Base-by-base conservation (phyloP, 2,797 vertebrate genomes). In the Peromyscus melanophrys region DNA sequence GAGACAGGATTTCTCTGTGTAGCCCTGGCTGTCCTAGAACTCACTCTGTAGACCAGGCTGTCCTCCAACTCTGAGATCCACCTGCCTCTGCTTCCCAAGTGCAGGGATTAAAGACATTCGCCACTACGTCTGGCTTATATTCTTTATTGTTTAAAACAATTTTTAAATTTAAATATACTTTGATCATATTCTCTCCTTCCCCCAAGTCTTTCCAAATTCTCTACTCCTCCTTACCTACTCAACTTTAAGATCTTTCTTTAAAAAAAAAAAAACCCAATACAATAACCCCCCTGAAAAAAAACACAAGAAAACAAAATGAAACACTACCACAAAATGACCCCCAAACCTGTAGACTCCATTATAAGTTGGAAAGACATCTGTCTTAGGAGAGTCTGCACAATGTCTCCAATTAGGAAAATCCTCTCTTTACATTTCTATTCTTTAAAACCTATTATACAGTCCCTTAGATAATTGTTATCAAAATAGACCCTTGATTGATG, bases 401-500 rank as follows among this genome's bases (percentile, higher is more conserved):
- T 96, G 92, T 97, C 97, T 93, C 87, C 82, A 95, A 96, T 96
- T 97, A 96, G 65, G 81, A 73, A 90, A 97, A 95, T 82, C 84
- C 9, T 94, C 34, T 95, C 76, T 87, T 97, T 97, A 73, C 37
- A 85, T 86, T 95, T 90, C 91, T 95, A 40, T 94, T 96, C 95
- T 97, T 96, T 97, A 71, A 94, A 96, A 83, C 73, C 73, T 90
- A 89, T 95, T 97, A 96, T 83, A 78, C 0, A 73, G 73, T 90
- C 76, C 84, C 93, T 93, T 92, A 84, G 95, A 96, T 95, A 94
- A 95, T n/a, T 71, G 23, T 25, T 94, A 83, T 90, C 75, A 96
- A 92, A 98, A 96, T 93, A 97, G 67, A 27, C 34, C 96, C 96
- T 89, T 95, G 55, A 95, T 92, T 96, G 93, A 97, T 97, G 97